These are phyloP conservation scores for Suillia variegata DNA, from an alignment of 2,888 invertebrate species.

Conservation along the genomic window DNA sequence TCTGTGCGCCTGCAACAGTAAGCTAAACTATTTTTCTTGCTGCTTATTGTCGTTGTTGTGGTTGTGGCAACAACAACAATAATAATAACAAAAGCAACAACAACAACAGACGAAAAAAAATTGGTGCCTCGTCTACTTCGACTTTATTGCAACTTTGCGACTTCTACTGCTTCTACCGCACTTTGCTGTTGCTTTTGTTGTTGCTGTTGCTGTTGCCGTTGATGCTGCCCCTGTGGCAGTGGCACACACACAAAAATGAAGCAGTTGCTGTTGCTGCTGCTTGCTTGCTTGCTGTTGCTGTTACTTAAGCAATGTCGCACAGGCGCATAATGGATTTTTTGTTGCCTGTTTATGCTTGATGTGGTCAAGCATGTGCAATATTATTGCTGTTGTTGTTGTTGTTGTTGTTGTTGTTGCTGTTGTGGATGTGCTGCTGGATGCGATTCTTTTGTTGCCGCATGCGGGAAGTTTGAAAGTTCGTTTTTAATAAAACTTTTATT, in stretches of 20 bases:
- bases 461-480: no score
- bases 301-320: conserved; percentile 39
- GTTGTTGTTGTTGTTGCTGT: conserved; percentile 31
- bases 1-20: background rate
- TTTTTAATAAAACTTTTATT: no score
- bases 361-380: conserved; percentile 48
- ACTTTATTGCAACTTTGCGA: conserved; percentile 19
- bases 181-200: conserved; percentile 26
- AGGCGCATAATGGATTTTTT: conserved; percentile 32
- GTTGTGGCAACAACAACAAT: no score
- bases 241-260: no score
- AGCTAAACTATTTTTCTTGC: no score
- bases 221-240: conserved; percentile 21
- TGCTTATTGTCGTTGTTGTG: no score
- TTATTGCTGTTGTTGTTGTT: conserved; percentile 24
- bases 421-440: conserved; percentile 27
- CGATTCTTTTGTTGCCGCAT: conserved; percentile 15
- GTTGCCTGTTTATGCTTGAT: conserved; percentile 51
- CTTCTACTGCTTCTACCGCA: background rate
- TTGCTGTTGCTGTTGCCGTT: conserved; percentile 35
- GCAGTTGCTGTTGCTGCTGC: conserved; percentile 36
- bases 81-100: no score
- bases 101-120: no score
- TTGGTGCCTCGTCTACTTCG: background rate
- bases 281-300: conserved; percentile 25